Evolutionary conservation across 2,888 invertebrate genomes (phyloP), one percentile per base, ranked within the genome.

Genomic region (Crocallis elinguaria): DNA sequence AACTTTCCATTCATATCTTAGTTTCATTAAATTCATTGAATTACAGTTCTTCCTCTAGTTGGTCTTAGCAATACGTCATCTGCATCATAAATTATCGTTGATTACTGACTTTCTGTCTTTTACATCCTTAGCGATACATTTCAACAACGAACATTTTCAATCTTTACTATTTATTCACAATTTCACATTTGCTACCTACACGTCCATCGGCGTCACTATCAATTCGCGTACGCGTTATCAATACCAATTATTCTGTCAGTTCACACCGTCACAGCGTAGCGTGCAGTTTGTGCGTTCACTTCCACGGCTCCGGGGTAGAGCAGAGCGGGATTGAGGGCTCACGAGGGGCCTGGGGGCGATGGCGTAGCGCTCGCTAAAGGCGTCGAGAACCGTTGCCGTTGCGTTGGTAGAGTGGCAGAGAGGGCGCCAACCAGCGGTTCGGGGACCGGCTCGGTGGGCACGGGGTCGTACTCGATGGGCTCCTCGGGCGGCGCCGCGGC

Each of bases 401-500:
- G 78, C 69, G 64, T 60, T 62, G 53, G 30, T 37, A 49, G 30
- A 0, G 60, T 33, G 29, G 58, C 59, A 32, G 64, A 57, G 25
- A 66, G 60, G 29, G 69, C 67, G 50, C 57, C 66, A 42, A 61
- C 43, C 49, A 57, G 63, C 44, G 68, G 71, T 50, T 71, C 71
- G 3, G 66, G 66, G 50, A 42, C 61, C 48, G 57, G 59, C 25
- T 61, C 67, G 25, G 69, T 64, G 62, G 62, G 56, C 48, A 62
- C 69, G 64, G 62, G 68, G 46, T 75, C 79, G 43, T 77, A 67
- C 50, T 87, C 86, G 14, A 75, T 73, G 9, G 86, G 86, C 67
- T 85, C 84, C 69, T 86, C 88, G 4, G 89, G 90, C 4, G 91
- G 89, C 62, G 89, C 90, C 59, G 90, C 91, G 56, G 90, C 87